Conservation (phyloP, 2,113 vertebrate genomes). For the Dolichallabes microphthalmus region DNA sequence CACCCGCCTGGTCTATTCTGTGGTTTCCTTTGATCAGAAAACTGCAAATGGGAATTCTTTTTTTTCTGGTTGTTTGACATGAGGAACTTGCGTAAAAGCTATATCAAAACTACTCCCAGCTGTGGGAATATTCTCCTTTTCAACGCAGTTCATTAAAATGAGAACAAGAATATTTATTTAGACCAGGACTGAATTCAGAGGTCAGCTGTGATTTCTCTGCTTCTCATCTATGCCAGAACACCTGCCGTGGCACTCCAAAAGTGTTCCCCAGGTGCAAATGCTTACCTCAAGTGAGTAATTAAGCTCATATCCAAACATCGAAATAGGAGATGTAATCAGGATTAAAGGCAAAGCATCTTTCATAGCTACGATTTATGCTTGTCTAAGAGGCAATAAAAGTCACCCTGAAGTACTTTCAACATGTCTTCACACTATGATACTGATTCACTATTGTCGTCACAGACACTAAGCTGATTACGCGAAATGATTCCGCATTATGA, state of each 20-base stretch:
- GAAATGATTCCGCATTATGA: conserved; percentile 7
- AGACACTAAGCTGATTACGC: conserved; percentile 24
- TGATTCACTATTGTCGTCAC: conserved; percentile 38
- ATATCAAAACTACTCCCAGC: conserved; percentile 2
- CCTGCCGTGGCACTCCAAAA: conserved; percentile 26
- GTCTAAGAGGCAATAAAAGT: conserved; percentile 33
- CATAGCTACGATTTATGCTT: conserved; percentile 21
- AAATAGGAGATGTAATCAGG: conserved; percentile 42
- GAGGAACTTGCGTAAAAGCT: background rate
- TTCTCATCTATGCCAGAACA: conserved; percentile 20
- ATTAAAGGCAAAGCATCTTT: conserved; percentile 33
- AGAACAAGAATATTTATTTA: conserved; percentile 22
- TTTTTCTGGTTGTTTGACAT: background rate
- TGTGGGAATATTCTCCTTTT: conserved; percentile 22
- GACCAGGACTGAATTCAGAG: conserved; percentile 7
- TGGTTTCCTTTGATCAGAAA: background rate
- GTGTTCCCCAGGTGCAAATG: conserved; percentile 38
- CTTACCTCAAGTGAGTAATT: conserved; percentile 40
- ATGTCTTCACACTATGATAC: conserved; percentile 17
- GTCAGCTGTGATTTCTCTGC: conserved; percentile 27
- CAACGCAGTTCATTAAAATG: conserved; percentile 13
- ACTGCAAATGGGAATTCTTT: background rate
- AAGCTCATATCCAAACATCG: conserved; percentile 43
- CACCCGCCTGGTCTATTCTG: background rate
- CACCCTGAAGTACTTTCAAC: conserved; percentile 40